These are phyloP conservation scores for Climacteris rufus DNA, from an alignment of 2,113 vertebrate species.

Conservation along the genomic window DNA sequence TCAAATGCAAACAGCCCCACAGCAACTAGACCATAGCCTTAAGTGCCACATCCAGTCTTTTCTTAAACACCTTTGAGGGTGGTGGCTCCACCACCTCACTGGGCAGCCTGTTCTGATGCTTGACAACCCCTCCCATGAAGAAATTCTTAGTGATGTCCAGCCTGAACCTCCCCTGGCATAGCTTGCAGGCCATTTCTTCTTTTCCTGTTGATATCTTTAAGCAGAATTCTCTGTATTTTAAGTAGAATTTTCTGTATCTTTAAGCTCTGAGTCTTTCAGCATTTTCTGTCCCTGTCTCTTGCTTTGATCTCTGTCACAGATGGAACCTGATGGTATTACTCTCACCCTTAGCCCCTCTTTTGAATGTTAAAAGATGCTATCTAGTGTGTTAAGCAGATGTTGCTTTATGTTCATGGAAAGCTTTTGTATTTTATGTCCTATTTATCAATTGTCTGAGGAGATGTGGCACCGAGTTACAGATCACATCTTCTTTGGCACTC, in stretches of 20 bases:
- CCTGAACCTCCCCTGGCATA: neutral
- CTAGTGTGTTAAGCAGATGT: neutral
- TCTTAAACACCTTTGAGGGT: no score
- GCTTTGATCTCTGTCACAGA: neutral
- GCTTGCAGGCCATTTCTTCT: neutral
- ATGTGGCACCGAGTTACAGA: neutral
- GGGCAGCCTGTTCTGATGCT: neutral
- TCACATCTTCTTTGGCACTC: neutral
- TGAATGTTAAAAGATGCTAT: neutral
- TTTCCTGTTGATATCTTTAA: neutral
- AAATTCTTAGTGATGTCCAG: neutral
- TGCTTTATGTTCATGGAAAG: neutral
- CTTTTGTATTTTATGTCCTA: neutral
- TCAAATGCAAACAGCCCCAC: no score
- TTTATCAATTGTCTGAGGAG: neutral
- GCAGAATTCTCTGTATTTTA: neutral
- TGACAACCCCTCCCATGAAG: neutral
- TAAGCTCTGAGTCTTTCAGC: neutral
- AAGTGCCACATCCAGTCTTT: neutral
- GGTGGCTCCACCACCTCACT: neutral
- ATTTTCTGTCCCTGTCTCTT: neutral
- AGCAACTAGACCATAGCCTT: no score
- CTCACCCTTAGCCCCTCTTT: neutral
- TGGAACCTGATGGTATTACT: no score
- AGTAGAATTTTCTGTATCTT: neutral